Conservation (phyloP, 1,140 invertebrate genomes). For the Linepithema humile region DNA sequence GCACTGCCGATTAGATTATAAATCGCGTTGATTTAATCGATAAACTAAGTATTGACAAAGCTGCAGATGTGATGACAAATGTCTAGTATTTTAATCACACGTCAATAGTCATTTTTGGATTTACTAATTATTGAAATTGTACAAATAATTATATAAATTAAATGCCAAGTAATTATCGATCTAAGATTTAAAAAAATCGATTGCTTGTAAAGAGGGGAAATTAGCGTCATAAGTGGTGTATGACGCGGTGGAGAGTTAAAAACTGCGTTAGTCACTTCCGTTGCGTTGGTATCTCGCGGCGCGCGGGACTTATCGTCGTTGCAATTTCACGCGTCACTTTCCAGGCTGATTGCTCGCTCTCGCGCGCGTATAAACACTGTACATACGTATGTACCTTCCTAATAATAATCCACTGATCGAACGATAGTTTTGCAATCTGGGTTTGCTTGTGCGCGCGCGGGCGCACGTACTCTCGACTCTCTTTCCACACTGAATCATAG, state of each 20-base stretch:
- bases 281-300: conserved; percentile 6
- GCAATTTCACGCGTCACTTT: conserved; percentile 57
- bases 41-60: too few relatives aligned
- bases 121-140: too few relatives aligned
- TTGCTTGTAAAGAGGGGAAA: neutral
- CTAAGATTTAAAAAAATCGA: neutral
- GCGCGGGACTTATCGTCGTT: neutral
- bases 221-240: neutral
- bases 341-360: conserved; percentile 13
- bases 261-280: conserved; percentile 50
- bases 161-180: too few relatives aligned
- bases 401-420: conserved; percentile 47
- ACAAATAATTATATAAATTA: too few relatives aligned
- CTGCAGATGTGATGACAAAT: too few relatives aligned
- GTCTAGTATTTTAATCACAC: too few relatives aligned
- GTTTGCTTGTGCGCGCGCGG: too few relatives aligned
- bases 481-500: conserved; percentile 69
- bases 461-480: conserved; percentile 16
- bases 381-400: neutral
- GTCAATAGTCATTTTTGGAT: too few relatives aligned
- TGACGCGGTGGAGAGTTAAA: conserved; percentile 23
- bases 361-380: neutral
- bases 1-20: too few relatives aligned
- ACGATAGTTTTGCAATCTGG: conserved; percentile 45
- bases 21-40: too few relatives aligned